Conservation (phyloP, 2,888 invertebrate genomes). For the Catonia carolina region DNA sequence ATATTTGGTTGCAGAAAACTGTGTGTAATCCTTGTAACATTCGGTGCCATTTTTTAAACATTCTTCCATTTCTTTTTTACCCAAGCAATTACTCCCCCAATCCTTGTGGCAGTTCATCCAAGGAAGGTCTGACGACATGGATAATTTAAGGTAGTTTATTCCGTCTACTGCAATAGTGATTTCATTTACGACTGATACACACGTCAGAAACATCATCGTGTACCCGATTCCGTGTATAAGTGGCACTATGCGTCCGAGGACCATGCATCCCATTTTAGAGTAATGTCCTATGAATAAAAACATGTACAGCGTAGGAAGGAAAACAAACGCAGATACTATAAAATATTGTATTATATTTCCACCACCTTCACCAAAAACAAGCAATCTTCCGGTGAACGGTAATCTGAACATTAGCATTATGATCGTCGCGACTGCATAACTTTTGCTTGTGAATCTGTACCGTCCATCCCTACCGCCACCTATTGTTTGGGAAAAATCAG, state of each 20-base stretch:
- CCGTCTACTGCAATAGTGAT: not conserved
- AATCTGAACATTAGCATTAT: no score
- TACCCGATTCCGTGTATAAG: not conserved
- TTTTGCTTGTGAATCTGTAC: no score
- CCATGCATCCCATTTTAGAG: not conserved
- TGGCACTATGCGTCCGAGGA: constrained; percentile 1
- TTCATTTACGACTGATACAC: not conserved
- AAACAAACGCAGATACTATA: not conserved
- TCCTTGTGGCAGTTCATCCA: not conserved
- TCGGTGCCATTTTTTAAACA: no score
- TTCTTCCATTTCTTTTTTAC: not conserved
- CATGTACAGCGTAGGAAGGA: not conserved
- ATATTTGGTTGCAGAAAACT: no score
- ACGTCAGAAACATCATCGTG: not conserved
- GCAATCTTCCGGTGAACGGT: no score
- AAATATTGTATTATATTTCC: no score
- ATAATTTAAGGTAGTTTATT: not conserved
- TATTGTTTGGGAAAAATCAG: no score
- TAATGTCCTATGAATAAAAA: constrained; percentile 1
- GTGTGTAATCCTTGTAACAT: no score
- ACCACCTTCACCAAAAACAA: no score
- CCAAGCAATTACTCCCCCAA: not conserved
- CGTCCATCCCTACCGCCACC: no score
- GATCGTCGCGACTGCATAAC: no score
- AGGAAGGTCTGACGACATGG: not conserved